Conservation (phyloP, 1,140 invertebrate species). For the Sarcophaga peregrina region DNA sequence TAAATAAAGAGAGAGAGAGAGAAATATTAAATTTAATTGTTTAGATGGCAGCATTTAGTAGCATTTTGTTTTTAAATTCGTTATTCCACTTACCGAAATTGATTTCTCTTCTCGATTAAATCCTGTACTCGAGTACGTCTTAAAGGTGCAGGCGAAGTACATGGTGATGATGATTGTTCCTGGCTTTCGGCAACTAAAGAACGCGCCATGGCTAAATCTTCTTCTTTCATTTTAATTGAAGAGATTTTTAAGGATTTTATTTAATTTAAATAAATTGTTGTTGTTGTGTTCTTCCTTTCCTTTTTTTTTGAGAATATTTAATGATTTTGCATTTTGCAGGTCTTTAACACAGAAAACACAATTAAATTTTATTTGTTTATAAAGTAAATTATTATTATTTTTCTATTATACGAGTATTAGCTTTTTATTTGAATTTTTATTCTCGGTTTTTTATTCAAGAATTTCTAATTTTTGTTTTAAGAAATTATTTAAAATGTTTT, state of each 20-base stretch:
- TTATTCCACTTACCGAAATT: conserved; percentile 69
- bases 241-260: neutral
- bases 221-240: conserved; percentile 72
- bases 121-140: conserved; percentile 68
- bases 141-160: conserved; percentile 70
- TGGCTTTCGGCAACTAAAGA: conserved; percentile 71
- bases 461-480: neutral
- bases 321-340: neutral
- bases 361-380: too few relatives aligned
- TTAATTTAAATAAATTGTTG: neutral
- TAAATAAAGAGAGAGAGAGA: neutral
- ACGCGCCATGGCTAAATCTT: conserved; percentile 74
- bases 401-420: too few relatives aligned
- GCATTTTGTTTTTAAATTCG: too few relatives aligned
- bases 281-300: neutral
- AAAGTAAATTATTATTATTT: neutral
- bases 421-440: neutral
- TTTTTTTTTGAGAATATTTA: neutral
- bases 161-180: conserved; percentile 63
- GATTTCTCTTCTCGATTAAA: conserved; percentile 69
- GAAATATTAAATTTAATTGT: neutral
- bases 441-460: neutral
- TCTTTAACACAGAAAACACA: too few relatives aligned
- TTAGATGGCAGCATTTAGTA: neutral
- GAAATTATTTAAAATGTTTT: neutral